Percentiles rank a stretch among this genome's conserved stretches.
Conservation (phyloP, 2,797 vertebrate species). For the Pipistrellus pipistrellus region DNA sequence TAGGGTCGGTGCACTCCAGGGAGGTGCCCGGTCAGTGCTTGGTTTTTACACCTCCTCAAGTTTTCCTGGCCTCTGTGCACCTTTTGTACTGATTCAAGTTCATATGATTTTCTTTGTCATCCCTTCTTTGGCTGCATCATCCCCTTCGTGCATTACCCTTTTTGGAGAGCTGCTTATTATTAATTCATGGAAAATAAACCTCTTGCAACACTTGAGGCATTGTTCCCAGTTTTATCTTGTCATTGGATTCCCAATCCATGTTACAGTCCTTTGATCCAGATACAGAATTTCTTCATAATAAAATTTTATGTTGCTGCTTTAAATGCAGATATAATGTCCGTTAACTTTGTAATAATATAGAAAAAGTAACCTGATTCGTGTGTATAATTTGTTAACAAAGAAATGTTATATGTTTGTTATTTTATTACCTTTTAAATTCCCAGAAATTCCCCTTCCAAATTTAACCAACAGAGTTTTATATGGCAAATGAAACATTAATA, state of each 20-base stretch:
- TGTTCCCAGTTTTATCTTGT: conserved; percentile 40
- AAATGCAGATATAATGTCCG: conserved; percentile 65
- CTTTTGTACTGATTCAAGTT: conserved; percentile 11
- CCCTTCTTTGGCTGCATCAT: not conserved
- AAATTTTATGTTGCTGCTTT: conserved; percentile 43
- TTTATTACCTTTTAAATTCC: conserved; percentile 73
- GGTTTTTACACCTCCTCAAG: not conserved
- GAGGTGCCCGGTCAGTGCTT: not conserved
- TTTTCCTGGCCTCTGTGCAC: not conserved
- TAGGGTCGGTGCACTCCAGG: not conserved
- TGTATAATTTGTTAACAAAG: conserved; percentile 84
- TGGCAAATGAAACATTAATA: conserved; percentile 27
- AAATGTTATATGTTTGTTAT: conserved; percentile 75
- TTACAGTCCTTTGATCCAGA: conserved; percentile 65
- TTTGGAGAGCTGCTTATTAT: not conserved
- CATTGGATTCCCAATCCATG: not conserved
- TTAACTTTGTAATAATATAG: conserved; percentile 79
- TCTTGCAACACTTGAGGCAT: not conserved
- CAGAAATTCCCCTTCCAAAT: conserved; percentile 40
- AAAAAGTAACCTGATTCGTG: conserved; percentile 73
- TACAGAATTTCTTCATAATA: conserved; percentile 53
- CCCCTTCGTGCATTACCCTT: not conserved
- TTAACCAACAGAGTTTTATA: conserved; percentile 56
- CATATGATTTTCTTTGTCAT: not conserved
- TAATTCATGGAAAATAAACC: not conserved